A percentile compares a stretch with the other conserved stretches of the same genome.
phyloP scores from a whole-genome alignment of 2,888 invertebrate genomes.

The Himalopsyche kuldschensis region DNA sequence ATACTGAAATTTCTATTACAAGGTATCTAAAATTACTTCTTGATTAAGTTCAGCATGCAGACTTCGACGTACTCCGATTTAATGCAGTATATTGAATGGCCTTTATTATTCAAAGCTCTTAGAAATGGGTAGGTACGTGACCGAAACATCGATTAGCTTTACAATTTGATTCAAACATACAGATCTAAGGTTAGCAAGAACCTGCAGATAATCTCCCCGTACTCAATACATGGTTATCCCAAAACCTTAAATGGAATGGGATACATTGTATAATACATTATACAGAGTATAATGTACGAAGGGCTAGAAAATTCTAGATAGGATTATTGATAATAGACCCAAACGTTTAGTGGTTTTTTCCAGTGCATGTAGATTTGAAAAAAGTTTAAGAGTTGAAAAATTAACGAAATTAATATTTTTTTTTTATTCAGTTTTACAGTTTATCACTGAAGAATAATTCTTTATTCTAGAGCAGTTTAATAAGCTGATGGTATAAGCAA shows the following conservation, averaged over 20 bases:
- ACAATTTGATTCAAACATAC: background rate
- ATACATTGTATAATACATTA: background rate
- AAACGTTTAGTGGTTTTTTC: background rate
- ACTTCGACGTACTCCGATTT: background rate
- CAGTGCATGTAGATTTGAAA: background rate
- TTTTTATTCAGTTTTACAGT: no score
- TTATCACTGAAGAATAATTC: no score
- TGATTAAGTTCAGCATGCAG: no score
- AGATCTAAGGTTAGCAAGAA: background rate
- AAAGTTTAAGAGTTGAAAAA: no score
- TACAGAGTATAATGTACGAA: background rate
- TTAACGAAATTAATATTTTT: no score
- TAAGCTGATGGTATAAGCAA: no score
- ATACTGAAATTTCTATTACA: no score
- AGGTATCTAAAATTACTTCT: no score
- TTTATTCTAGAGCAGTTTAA: no score
- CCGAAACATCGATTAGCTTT: background rate
- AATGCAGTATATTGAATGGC: background rate
- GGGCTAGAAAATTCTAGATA: background rate
- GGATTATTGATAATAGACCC: background rate
- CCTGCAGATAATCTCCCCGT: background rate
- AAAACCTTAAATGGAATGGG: background rate
- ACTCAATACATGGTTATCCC: background rate
- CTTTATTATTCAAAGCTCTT: background rate
- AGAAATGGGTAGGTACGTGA: background rate